Evolutionary conservation across 2,888 invertebrate genomes (phyloP).

Genomic region (Odontocerum albicorne): DNA sequence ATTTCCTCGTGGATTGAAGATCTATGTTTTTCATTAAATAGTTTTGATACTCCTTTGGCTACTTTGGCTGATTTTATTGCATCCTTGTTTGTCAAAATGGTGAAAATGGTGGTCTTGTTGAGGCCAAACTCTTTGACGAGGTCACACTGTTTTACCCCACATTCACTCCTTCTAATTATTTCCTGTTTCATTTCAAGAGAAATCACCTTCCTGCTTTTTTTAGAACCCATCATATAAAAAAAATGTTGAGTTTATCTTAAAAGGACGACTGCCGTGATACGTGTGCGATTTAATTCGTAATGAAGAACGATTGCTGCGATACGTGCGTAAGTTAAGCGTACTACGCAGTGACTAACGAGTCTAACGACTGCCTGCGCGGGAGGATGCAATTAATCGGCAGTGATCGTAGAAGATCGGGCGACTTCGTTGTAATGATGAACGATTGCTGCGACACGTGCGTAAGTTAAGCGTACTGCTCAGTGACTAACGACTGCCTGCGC

Average conservation of each 20-base stretch:
- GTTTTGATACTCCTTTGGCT: slow-evolving; percentile 24
- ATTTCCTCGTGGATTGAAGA: slow-evolving; percentile 31
- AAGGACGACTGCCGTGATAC: neutral
- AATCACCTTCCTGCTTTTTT: slow-evolving; percentile 30
- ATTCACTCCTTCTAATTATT: slow-evolving; percentile 20
- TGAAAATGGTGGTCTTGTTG: slow-evolving; percentile 29
- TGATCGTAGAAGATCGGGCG: too few species aligned
- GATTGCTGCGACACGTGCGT: too few species aligned
- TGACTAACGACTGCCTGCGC: too few species aligned
- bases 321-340: too few species aligned
- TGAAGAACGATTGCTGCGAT: too few species aligned
- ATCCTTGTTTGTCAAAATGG: slow-evolving; percentile 29
- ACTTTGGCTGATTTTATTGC: slow-evolving; percentile 26
- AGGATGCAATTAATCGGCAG: too few species aligned
- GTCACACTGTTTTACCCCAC: slow-evolving; percentile 25
- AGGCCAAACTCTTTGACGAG: slow-evolving; percentile 30
- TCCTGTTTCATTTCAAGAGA: slow-evolving; percentile 29
- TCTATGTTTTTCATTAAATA: slow-evolving; percentile 29
- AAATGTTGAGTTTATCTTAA: slow-evolving; percentile 1
- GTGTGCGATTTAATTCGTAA: neutral
- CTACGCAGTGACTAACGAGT: too few species aligned
- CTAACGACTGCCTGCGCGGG: too few species aligned
- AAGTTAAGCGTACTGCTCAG: too few species aligned
- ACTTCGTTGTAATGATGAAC: too few species aligned
- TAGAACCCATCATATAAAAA: slow-evolving; percentile 18